Evolutionary conservation across 2,797 vertebrate species (phyloP).

Genomic region (Taenioides sp.): DNA sequence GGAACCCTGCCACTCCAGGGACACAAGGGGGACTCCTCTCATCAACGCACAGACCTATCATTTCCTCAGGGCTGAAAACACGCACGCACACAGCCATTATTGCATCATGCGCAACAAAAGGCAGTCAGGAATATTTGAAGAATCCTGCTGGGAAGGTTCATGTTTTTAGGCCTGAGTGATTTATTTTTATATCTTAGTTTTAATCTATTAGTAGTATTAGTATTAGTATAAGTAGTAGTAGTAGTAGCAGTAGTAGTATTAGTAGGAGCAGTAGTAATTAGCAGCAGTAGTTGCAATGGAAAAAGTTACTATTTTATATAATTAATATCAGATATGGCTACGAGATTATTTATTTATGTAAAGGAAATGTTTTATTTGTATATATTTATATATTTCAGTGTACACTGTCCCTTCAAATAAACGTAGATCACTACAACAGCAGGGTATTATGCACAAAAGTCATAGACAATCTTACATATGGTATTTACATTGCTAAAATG

Average conservation of each 20-base stretch:
- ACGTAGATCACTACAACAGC: too few relatives aligned
- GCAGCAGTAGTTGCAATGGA: too few relatives aligned
- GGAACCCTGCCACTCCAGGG: constrained; percentile 76
- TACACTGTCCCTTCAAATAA: too few relatives aligned
- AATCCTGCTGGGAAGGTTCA: constrained; percentile 53
- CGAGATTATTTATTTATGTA: too few relatives aligned
- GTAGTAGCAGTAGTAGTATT: not conserved
- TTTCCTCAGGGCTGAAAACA: constrained; percentile 59
- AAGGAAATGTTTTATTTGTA: too few relatives aligned
- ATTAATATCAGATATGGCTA: too few relatives aligned
- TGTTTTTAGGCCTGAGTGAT: constrained; percentile 39
- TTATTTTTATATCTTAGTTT: not conserved
- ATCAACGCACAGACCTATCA: constrained; percentile 65
- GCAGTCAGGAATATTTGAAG: constrained; percentile 62
- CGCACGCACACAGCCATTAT: constrained; percentile 27
- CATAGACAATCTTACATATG: too few relatives aligned
- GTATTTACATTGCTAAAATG: too few relatives aligned
- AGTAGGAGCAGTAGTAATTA: too few relatives aligned
- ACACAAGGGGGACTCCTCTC: constrained; percentile 54
- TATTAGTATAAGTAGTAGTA: not conserved
- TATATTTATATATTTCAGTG: too few relatives aligned
- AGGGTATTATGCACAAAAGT: too few relatives aligned
- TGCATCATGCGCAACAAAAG: constrained; percentile 75
- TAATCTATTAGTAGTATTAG: not conserved
- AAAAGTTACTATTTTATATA: too few relatives aligned